Percentiles rank a stretch among this genome's conserved stretches.
Evolutionary conservation across 35 echinoderm and acorn worm genomes (phyloP).

Genomic region (Apostichopus japonicus): DNA sequence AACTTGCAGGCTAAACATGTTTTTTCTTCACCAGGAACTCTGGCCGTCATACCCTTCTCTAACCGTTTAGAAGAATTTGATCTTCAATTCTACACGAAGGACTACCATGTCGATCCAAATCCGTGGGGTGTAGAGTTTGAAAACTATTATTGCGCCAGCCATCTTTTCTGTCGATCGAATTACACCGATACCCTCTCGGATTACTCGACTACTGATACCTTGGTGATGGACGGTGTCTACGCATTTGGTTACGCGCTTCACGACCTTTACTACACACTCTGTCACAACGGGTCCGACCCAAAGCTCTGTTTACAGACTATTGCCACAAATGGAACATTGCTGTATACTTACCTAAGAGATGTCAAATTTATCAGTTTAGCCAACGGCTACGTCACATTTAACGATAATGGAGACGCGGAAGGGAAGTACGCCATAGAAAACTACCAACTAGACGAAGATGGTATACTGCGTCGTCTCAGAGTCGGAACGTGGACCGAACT

Average conservation of each 20-base stretch:
- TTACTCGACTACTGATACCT: slow-evolving; percentile 62
- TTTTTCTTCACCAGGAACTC: slow-evolving; percentile 29
- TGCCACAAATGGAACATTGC: slow-evolving; percentile 16
- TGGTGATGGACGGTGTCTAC: slow-evolving; percentile 86
- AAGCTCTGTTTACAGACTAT: slow-evolving; percentile 16
- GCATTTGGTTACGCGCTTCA: slow-evolving; percentile 80
- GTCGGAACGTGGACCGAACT: slow-evolving; percentile 62
- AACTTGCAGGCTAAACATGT: no score
- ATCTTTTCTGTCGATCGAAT: not conserved
- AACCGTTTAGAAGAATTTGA: slow-evolving; percentile 62
- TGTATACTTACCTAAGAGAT: slow-evolving; percentile 56
- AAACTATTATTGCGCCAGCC: slow-evolving; percentile 42
- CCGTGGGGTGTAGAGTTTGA: slow-evolving; percentile 78
- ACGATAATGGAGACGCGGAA: slow-evolving; percentile 60
- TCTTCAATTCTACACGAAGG: slow-evolving; percentile 38
- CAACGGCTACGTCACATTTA: slow-evolving; percentile 77
- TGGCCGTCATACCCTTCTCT: slow-evolving; percentile 79
- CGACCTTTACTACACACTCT: slow-evolving; percentile 44
- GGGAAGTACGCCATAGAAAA: slow-evolving; percentile 76
- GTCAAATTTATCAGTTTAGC: slow-evolving; percentile 70
- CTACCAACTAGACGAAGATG: slow-evolving; percentile 31
- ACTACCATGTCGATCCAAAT: slow-evolving; percentile 35
- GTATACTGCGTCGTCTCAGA: not conserved
- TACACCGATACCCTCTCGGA: slow-evolving; percentile 17
- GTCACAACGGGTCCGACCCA: not conserved